Conservation (phyloP, 1,140 invertebrate species). For the Lepidurus packardi region DNA sequence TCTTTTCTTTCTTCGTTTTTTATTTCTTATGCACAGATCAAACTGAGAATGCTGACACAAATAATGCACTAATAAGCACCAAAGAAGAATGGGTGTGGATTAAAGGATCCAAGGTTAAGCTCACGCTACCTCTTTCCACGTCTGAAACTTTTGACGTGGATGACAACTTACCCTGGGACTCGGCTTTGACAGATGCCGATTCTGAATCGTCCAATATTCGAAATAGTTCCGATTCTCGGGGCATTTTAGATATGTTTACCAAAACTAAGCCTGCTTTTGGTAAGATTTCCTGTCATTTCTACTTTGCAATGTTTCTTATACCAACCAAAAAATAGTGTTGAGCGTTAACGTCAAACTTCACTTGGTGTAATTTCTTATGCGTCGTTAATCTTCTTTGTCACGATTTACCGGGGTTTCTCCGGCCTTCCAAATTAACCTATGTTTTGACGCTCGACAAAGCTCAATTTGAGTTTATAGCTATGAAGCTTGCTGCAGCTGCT, state of each 20-base stretch:
- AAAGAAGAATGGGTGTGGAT: neutral
- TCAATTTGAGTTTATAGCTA: neutral
- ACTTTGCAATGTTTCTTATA: neutral
- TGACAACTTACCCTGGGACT: neutral
- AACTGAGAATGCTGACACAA: neutral
- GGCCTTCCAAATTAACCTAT: neutral
- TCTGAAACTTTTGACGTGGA: neutral
- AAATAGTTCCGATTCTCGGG: neutral
- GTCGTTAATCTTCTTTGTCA: too few species aligned
- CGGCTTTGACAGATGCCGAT: neutral
- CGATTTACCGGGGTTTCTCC: too few species aligned
- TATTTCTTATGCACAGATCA: neutral
- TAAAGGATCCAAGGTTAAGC: neutral
- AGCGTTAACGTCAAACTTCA: too few species aligned
- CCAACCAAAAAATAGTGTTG: too few species aligned
- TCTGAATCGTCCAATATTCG: neutral
- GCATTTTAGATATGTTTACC: constrained; percentile 2
- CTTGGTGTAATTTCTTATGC: too few species aligned
- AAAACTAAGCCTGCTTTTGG: neutral
- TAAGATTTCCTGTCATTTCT: neutral
- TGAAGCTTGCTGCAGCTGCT: neutral
- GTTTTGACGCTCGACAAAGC: neutral
- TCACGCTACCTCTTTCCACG: neutral
- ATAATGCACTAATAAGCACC: neutral
- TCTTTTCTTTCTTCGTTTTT: neutral